Evolutionary conservation across 2,797 vertebrate species (phyloP).

Genomic region (Coregonus ussuriensis): DNA sequence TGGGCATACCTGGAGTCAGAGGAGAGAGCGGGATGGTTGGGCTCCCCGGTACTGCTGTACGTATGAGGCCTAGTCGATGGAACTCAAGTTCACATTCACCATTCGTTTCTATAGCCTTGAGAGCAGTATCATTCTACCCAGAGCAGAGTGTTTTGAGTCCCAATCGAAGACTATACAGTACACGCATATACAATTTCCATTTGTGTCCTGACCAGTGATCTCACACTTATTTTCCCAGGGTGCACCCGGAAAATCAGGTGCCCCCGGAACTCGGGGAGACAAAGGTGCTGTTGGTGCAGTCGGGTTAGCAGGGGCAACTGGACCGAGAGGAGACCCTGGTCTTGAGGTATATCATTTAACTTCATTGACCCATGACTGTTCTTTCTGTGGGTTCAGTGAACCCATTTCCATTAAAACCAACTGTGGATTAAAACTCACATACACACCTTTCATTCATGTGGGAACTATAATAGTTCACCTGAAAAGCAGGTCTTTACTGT

Average conservation of each 20-base stretch:
- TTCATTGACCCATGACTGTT: background rate
- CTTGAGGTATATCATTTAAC: conserved; percentile 79
- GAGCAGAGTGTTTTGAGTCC: background rate
- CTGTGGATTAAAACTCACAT: background rate
- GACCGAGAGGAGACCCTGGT: conserved; percentile 89
- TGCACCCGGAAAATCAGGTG: conserved; percentile 88
- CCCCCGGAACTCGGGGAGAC: conserved; percentile 81
- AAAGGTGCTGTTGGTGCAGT: conserved; percentile 86
- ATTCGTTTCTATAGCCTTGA: background rate
- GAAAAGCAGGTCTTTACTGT: background rate
- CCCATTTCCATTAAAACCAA: background rate
- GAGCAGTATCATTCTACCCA: too few species aligned
- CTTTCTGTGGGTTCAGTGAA: background rate
- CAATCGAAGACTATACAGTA: background rate
- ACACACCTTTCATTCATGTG: background rate
- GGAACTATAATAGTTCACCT: background rate
- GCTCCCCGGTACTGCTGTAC: conserved; percentile 88
- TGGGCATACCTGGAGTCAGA: conserved; percentile 88
- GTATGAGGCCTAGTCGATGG: conserved; percentile 46
- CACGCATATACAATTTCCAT: background rate
- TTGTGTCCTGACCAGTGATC: background rate
- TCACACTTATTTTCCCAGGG: conserved; percentile 74
- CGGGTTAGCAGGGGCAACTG: conserved; percentile 86
- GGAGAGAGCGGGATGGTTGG: conserved; percentile 92
- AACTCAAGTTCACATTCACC: background rate